Conservation (phyloP, 2,888 invertebrate genomes). For the Drosophila affinis region DNA sequence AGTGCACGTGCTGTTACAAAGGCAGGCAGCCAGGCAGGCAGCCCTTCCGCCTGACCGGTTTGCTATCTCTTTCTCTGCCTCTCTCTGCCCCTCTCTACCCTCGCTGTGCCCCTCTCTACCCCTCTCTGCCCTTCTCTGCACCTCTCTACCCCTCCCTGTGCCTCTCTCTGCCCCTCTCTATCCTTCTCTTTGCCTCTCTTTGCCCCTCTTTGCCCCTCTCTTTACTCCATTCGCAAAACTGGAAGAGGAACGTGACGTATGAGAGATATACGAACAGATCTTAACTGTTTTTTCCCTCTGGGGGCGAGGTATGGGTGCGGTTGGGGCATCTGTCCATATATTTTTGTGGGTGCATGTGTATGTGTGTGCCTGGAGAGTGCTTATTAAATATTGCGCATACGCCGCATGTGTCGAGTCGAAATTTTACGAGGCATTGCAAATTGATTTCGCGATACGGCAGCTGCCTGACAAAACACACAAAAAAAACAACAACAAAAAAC, state of each 20-base stretch:
- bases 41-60: conserved; percentile 27
- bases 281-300: conserved; percentile 29
- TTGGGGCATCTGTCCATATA: neutral
- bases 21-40: conserved; percentile 2
- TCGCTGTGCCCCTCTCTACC: too few species aligned
- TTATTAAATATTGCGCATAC: conserved; percentile 74
- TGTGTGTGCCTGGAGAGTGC: conserved; percentile 35
- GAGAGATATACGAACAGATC: conserved; percentile 67
- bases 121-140: neutral
- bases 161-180: neutral
- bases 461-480: conserved; percentile 18
- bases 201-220: neutral
- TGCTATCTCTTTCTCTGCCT: neutral
- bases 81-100: too few species aligned
- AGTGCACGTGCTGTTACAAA: conserved; percentile 66
- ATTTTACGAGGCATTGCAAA: conserved; percentile 59
- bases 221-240: neutral
- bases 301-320: neutral
- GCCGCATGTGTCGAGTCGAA: conserved; percentile 55
- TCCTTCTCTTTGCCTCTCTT: too few species aligned
- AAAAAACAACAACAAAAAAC: conserved; percentile 30
- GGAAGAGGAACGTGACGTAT: conserved; percentile 70
- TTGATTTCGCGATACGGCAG: conserved; percentile 63
- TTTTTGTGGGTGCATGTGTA: neutral
- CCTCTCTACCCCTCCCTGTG: too few species aligned